phyloP scores from a whole-genome alignment of 2,888 invertebrate genomes.

The Acronicta psi region DNA sequence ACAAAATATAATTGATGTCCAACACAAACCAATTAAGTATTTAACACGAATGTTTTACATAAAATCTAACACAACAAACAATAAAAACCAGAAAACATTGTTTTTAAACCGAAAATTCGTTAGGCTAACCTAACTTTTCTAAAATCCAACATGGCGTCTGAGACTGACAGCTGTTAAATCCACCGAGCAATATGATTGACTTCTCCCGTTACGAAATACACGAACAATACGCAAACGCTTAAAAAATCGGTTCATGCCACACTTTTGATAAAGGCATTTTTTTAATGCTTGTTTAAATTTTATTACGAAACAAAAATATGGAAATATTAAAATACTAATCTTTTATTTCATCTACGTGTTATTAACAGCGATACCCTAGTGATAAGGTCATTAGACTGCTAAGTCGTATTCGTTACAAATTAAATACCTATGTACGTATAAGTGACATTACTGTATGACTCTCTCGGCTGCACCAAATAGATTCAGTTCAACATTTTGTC shows the following conservation, averaged over 20 bases:
- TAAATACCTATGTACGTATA: no score
- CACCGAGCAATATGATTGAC: conserved; percentile 43
- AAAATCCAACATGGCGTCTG: conserved; percentile 44
- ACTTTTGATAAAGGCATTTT: background rate
- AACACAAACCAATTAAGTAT: no score
- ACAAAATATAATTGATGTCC: no score
- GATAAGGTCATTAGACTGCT: no score
- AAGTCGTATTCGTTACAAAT: no score
- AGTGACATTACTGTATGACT: no score
- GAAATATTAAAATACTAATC: no score
- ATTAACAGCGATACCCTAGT: no score
- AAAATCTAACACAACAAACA: background rate
- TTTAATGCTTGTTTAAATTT: background rate
- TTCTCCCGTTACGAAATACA: conserved; percentile 30
- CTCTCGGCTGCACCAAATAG: no score
- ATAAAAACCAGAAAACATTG: conserved; percentile 9
- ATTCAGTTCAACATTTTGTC: no score
- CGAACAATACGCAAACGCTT: conserved; percentile 12
- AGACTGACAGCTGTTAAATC: conserved; percentile 38
- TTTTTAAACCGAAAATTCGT: conserved; percentile 24
- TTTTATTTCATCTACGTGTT: no score
- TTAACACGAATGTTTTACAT: no score
- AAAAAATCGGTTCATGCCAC: conserved; percentile 18
- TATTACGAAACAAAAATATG: background rate
- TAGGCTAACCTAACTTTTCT: conserved; percentile 44